Evolutionary conservation across 2,797 vertebrate species (phyloP), one percentile per base, ranked within the genome.

Genomic region (Falco concolor): DNA sequence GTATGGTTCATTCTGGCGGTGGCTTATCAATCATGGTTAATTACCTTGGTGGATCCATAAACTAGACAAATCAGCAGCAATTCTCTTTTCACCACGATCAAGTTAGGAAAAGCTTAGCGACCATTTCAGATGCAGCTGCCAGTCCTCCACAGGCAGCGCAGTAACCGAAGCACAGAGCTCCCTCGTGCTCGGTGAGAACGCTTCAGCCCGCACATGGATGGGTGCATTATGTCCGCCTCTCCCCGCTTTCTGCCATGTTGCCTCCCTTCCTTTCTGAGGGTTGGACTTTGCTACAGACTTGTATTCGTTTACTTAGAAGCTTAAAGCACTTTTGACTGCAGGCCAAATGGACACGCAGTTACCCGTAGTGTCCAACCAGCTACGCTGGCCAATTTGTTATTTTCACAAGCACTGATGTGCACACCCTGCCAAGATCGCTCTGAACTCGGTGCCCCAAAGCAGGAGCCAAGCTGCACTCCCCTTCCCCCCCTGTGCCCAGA

Each of bases 121-220:
- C 67, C 20, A 0, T 40, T 65, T 61, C 36, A 21, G 50, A 23
- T 0, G 20, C 11, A 13, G 13, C 63, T 53, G 52, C 40, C 27
- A 10, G 11, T 42, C 19, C 75, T 32, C 49, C 13, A 54, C 8
- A 1, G 27, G 42, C 65, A 40, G 77, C 1, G 0, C 52, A 28
- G 64, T 30, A 9, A 1, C 38, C 2, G 0, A 34, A 24, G 22
- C 1, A 0, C 27, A 11, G 32, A 32, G n/a, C 30, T 13, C 23
- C 25, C 17, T 9, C 5, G 19, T 13, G 3, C 34, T 10, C 1
- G 1, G 1, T 1, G 1, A 7, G 56, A 7, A 16, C 9, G 0
- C 9, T 22, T 12, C 49, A 32, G 42, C n/a, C 49, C 4, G 1
- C 21, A 8, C 34, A 2, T 0, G 6, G 61, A 21, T 10, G 12